These are phyloP conservation scores for Centruroides sculpturatus DNA, from an alignment of 1,140 invertebrate genomes.

Conservation along the genomic window DNA sequence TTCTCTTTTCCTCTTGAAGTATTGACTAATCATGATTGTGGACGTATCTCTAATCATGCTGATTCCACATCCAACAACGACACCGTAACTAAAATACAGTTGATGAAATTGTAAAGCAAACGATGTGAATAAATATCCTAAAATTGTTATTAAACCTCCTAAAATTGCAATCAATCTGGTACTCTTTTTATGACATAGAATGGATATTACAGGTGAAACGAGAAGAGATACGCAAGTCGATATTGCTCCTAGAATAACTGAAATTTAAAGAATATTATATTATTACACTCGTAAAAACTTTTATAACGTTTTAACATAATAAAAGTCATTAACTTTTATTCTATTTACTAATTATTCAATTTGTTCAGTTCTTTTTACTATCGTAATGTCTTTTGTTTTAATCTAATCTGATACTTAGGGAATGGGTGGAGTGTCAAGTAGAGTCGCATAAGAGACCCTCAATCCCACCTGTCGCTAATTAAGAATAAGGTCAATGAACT, in stretches of 20 bases:
- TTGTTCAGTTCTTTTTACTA: no score
- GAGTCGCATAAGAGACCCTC: no score
- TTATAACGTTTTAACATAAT: no score
- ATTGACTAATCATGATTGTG: conserved; percentile 70
- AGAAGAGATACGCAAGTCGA: conserved; percentile 60
- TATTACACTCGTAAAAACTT: no score
- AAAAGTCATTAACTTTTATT: no score
- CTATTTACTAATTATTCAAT: no score
- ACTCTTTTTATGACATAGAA: conserved; percentile 67
- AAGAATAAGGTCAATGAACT: no score
- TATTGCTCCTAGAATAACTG: conserved; percentile 68
- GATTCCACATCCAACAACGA: conserved; percentile 62
- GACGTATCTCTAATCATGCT: conserved; percentile 71
- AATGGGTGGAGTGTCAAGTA: no score
- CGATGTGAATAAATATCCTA: conserved; percentile 68
- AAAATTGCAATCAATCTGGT: conserved; percentile 71
- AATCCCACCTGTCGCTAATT: no score
- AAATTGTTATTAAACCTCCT: conserved; percentile 64
- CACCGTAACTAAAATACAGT: conserved; percentile 68
- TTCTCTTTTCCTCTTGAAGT: conserved; percentile 69
- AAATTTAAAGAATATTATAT: conserved; percentile 24
- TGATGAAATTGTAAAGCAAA: conserved; percentile 66
- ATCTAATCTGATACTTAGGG: no score
- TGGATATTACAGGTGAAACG: conserved; percentile 70
- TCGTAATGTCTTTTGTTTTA: no score